Conservation (phyloP, 2,797 vertebrate species). For the Halcyon leucocephala region DNA sequence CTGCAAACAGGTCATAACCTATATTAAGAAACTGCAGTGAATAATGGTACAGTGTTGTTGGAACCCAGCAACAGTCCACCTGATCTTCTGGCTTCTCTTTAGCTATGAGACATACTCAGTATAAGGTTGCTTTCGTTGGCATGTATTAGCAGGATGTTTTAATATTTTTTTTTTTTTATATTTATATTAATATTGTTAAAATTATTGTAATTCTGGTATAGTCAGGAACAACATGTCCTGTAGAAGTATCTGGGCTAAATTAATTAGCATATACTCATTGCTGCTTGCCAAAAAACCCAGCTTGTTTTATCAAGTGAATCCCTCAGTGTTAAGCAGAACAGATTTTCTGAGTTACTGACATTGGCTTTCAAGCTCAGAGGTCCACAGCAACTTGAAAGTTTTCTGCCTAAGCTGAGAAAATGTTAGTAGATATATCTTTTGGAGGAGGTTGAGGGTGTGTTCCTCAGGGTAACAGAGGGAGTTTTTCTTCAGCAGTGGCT, state of each 20-base stretch:
- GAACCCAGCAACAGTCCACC: not conserved
- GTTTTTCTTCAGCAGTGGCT: not conserved
- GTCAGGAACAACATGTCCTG: not conserved
- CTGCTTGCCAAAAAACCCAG: not conserved
- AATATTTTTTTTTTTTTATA: not conserved
- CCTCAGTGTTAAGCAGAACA: not conserved
- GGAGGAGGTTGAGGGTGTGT: not conserved
- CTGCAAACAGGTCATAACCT: not conserved
- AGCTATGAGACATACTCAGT: not conserved
- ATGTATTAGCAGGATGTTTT: not conserved
- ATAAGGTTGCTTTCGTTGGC: not conserved
- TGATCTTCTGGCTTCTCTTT: not conserved
- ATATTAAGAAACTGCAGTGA: conserved; percentile 13
- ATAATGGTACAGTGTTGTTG: not conserved
- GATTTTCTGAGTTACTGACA: not conserved
- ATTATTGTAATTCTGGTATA: not conserved
- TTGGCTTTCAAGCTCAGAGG: not conserved
- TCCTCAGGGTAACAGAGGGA: not conserved
- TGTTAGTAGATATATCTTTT: not conserved
- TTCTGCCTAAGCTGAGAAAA: not conserved
- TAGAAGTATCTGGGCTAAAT: not conserved
- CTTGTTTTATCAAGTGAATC: not conserved
- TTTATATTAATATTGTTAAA: not conserved
- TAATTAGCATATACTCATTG: not conserved
- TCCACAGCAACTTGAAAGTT: not conserved